A percentile compares a stretch with the other conserved stretches of the same genome.
Conservation (phyloP, 2,888 invertebrate genomes). For the Oscheius sp. region DNA sequence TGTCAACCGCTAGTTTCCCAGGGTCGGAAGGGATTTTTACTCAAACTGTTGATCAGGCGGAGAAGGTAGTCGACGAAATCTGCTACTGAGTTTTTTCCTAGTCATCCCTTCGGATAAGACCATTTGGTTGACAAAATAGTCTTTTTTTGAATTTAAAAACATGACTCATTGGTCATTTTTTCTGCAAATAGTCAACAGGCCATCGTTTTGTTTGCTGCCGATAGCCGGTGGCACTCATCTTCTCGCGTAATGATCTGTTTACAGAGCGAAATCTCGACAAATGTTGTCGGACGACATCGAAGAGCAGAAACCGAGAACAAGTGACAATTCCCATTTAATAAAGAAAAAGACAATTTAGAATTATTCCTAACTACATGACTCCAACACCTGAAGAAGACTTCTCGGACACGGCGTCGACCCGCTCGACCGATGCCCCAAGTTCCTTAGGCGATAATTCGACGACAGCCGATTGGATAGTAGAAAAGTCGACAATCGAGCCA, state of each 20-base stretch:
- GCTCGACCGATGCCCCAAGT: constrained; percentile 25
- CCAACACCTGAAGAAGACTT: constrained; percentile 15
- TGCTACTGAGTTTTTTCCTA: no score
- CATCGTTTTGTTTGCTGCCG: neutral
- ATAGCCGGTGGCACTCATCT: neutral
- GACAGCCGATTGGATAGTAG: constrained; percentile 25
- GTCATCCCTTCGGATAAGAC: no score
- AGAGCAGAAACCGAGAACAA: neutral
- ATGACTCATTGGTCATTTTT: neutral
- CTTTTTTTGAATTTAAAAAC: neutral
- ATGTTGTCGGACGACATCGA: constrained; percentile 24
- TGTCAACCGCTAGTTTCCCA: neutral
- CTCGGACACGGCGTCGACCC: constrained; percentile 23
- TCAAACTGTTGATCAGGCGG: no score
- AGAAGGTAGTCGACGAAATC: no score
- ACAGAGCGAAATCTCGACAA: constrained; percentile 31
- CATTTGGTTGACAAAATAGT: no score
- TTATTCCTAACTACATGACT: neutral
- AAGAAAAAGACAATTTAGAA: neutral
- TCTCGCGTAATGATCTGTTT: constrained; percentile 3
- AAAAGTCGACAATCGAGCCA: constrained; percentile 38
- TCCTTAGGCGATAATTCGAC: constrained; percentile 5
- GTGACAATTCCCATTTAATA: neutral
- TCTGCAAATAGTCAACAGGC: neutral
- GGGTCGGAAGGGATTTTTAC: neutral